Conservation (phyloP, 2,888 invertebrate species). For the Emmelina monodactyla region DNA sequence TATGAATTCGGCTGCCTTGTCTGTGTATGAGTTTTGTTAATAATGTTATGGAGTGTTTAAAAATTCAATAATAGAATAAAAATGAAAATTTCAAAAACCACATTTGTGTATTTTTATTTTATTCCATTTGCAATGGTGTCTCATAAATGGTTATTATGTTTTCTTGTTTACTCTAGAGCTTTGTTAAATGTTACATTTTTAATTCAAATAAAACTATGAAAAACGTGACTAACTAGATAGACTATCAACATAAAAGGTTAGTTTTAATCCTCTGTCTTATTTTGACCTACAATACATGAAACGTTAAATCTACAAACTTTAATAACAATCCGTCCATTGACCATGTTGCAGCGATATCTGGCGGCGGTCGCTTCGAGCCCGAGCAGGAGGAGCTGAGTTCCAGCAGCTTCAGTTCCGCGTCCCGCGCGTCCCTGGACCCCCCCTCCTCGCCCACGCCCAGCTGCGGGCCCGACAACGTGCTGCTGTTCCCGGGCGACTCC, state of each 20-base stretch:
- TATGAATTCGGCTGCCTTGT: constrained; percentile 33
- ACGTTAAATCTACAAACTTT: too few relatives aligned
- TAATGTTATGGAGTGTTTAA: constrained; percentile 56
- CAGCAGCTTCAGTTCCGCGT: constrained; percentile 84
- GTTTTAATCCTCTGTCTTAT: too few relatives aligned
- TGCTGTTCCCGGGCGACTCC: constrained; percentile 82
- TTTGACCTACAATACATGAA: too few relatives aligned
- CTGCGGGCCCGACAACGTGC: constrained; percentile 75
- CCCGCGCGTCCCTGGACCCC: constrained; percentile 77
- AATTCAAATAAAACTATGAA: too few relatives aligned
- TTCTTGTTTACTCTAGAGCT: too few relatives aligned
- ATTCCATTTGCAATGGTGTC: too few relatives aligned
- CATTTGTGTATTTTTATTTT: constrained; percentile 18
- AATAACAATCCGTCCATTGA: too few relatives aligned
- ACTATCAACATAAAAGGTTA: too few relatives aligned
- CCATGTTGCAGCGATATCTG: too few relatives aligned
- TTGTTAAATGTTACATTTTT: too few relatives aligned
- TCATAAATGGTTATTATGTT: too few relatives aligned
- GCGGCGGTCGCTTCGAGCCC: constrained; percentile 71
- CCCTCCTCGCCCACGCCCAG: constrained; percentile 78
- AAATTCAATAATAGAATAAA: constrained; percentile 29
- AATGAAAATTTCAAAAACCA: constrained; percentile 55
- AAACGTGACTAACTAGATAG: too few relatives aligned
- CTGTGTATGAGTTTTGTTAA: constrained; percentile 34
- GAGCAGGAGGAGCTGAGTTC: constrained; percentile 82